Evolutionary conservation across 1,140 invertebrate genomes (phyloP).

Genomic region (Lamellibrachia luymesi): DNA sequence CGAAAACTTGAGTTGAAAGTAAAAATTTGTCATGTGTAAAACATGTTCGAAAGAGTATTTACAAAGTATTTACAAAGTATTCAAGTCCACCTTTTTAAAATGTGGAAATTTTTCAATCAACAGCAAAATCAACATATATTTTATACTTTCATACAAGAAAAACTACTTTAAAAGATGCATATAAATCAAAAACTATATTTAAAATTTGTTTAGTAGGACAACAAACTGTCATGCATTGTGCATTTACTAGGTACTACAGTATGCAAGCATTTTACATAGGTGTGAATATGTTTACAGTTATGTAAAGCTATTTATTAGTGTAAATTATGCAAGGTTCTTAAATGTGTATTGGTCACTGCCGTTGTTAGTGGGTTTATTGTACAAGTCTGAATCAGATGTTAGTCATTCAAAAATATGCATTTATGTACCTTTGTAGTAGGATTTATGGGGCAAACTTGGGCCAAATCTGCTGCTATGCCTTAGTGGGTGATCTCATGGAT

Average conservation of each 20-base stretch:
- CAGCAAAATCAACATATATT: background rate
- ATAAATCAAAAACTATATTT: background rate
- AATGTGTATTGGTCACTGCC: background rate
- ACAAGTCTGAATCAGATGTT: background rate
- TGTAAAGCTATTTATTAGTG: constrained; percentile 1
- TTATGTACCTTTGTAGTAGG: background rate
- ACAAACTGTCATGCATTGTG: background rate
- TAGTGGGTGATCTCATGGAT: background rate
- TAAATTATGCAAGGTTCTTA: background rate
- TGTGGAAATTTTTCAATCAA: background rate
- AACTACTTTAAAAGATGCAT: background rate
- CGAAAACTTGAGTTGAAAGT: too few relatives aligned
- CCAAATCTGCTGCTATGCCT: background rate
- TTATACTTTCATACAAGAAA: background rate
- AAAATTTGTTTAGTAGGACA: background rate
- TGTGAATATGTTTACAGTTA: too few relatives aligned
- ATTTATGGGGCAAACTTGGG: background rate
- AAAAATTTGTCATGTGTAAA: background rate
- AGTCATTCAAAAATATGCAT: background rate
- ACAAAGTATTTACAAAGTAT: background rate
- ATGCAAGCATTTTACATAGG: background rate
- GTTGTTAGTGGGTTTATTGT: background rate
- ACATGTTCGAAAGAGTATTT: background rate
- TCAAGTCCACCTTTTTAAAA: background rate
- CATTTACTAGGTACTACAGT: background rate